Conservation (phyloP, 2,113 vertebrate genomes). For the Arenaria interpres region DNA sequence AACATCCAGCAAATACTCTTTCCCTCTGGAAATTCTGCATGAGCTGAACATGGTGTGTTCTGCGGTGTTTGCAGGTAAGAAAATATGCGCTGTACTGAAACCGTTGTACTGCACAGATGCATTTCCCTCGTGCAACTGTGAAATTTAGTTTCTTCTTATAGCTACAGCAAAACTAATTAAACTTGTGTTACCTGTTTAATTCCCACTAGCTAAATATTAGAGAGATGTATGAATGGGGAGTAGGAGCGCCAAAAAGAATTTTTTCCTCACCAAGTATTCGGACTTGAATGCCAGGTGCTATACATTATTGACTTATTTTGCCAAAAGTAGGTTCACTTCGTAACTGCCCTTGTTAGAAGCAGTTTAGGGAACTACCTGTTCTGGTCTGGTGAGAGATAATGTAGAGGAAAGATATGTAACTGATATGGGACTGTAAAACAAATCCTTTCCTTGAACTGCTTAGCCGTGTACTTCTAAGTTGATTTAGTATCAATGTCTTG, state of each 20-base stretch:
- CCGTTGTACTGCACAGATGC: neutral
- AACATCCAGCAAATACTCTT: conserved; percentile 16
- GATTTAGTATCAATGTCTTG: neutral
- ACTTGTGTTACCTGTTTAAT: neutral
- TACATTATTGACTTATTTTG: neutral
- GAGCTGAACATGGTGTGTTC: neutral
- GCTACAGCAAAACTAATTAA: neutral
- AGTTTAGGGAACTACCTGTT: neutral
- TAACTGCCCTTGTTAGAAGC: neutral
- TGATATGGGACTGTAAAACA: fast-evolving
- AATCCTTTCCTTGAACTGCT: neutral
- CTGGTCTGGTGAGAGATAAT: neutral
- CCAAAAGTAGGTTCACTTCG: neutral
- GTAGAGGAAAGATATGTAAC: neutral
- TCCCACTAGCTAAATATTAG: neutral
- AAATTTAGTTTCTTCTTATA: neutral
- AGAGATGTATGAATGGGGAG: neutral
- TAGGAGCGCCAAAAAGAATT: neutral
- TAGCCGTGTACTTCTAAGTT: neutral
- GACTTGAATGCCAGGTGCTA: neutral
- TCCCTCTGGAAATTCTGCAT: neutral
- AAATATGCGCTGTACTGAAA: neutral
- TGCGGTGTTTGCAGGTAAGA: conserved; percentile 67
- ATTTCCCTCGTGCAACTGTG: neutral
- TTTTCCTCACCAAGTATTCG: neutral